A percentile compares a stretch with the other conserved stretches of the same genome.
These are phyloP conservation scores for Drosophila chauvacae DNA, from an alignment of 1,140 invertebrate species.

Conservation along the genomic window DNA sequence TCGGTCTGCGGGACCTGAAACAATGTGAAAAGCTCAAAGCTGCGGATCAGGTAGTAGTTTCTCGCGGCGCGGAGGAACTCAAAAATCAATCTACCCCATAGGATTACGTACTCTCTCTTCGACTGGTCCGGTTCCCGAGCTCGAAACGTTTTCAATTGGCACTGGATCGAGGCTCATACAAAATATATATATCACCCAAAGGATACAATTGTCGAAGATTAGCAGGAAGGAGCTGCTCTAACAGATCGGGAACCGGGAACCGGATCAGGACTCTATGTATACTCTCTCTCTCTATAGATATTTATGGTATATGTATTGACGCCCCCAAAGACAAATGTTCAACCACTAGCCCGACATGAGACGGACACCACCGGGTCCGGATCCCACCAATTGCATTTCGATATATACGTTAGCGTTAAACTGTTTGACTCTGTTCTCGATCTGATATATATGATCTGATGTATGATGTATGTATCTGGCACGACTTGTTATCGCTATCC, in stretches of 20 bases:
- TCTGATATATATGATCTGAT: background rate
- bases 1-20: constrained; percentile 17
- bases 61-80: constrained; percentile 3
- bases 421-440: constrained; percentile 12
- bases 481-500: constrained; percentile 7
- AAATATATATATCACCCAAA: background rate
- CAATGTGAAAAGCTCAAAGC: constrained; percentile 12
- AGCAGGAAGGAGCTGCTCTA: background rate
- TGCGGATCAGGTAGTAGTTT: constrained; percentile 4
- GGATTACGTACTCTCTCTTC: constrained; percentile 6
- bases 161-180: background rate
- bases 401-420: constrained; percentile 37
- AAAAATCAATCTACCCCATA: constrained; percentile 48
- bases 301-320: constrained; percentile 11
- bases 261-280: constrained; percentile 3
- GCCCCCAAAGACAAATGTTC: constrained; percentile 45
- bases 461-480: background rate
- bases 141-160: background rate
- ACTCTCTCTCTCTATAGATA: constrained; percentile 3
- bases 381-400: constrained; percentile 42
- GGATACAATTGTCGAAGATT: background rate
- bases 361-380: constrained; percentile 5
- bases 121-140: background rate
- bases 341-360: constrained; percentile 34
- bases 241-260: background rate